Evolutionary conservation across 2,888 invertebrate genomes (phyloP).

Genomic region (Rosalia funebris): DNA sequence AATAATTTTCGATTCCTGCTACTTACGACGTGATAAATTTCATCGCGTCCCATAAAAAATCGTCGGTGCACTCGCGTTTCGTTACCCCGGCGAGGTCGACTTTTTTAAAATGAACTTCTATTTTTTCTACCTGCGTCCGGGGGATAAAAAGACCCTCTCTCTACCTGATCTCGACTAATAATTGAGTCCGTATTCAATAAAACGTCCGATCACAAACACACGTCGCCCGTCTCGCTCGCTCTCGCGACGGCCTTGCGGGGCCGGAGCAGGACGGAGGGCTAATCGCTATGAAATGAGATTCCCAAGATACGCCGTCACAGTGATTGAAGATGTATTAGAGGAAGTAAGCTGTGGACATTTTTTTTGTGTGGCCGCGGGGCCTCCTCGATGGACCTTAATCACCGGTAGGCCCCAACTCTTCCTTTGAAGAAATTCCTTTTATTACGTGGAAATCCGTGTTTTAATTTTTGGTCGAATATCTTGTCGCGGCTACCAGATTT

Average conservation of each 20-base stretch:
- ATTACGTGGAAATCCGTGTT: not conserved
- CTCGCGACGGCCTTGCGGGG: not conserved
- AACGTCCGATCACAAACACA: conserved; percentile 25
- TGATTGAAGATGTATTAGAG: conserved; percentile 47
- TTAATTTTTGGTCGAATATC: too few species aligned
- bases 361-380: conserved; percentile 9
- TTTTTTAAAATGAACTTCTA: conserved; percentile 39
- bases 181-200: conserved; percentile 48
- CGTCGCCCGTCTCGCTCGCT: conserved; percentile 16
- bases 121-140: conserved; percentile 52
- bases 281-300: conserved; percentile 43
- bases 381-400: not conserved
- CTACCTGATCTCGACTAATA: conserved; percentile 58
- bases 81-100: conserved; percentile 27
- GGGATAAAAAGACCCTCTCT: conserved; percentile 48
- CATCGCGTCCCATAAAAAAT: conserved; percentile 35
- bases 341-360: conserved; percentile 45
- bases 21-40: conserved; percentile 44
- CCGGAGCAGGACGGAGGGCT: conserved; percentile 28
- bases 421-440: not conserved
- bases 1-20: conserved; percentile 41
- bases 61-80: conserved; percentile 32
- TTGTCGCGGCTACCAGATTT: too few species aligned
- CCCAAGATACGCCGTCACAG: conserved; percentile 43
- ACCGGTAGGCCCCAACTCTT: conserved; percentile 1